Percentiles rank a stretch among this genome's conserved stretches.
Evolutionary conservation across 2,797 vertebrate species (phyloP).

Genomic region (Eurystomus glaucurus): DNA sequence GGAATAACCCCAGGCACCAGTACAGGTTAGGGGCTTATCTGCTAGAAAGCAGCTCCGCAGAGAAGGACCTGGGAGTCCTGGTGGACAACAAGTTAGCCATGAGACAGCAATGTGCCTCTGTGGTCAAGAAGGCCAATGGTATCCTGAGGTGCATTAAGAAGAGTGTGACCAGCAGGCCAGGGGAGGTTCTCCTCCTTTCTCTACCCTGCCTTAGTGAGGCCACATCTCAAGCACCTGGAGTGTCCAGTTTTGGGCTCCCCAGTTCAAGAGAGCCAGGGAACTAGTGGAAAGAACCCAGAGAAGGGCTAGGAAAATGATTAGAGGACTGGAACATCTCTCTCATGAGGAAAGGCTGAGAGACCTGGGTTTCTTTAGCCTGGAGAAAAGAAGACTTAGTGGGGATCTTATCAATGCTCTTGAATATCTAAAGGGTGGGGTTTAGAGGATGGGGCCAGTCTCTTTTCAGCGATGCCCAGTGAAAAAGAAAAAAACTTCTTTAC

Average conservation of each 20-base stretch:
- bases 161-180: not conserved
- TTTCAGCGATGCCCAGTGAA: too few relatives aligned
- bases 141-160: not conserved
- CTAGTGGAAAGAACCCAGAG: not conserved
- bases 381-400: not conserved
- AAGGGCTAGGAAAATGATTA: not conserved
- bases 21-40: not conserved
- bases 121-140: not conserved
- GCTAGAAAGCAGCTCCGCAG: not conserved
- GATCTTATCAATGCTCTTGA: not conserved
- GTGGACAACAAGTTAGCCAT: not conserved
- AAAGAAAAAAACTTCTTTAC: too few relatives aligned
- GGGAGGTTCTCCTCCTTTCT: too few relatives aligned
- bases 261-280: not conserved
- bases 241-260: not conserved
- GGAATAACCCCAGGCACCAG: not conserved
- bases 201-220: not conserved
- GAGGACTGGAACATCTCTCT: not conserved
- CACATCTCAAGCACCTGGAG: not conserved
- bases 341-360: not conserved
- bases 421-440: too few relatives aligned
- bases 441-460: too few relatives aligned
- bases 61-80: not conserved
- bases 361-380: not conserved
- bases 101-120: not conserved